Percentiles rank a stretch among this genome's conserved stretches.
Conservation (phyloP, 2,888 invertebrate genomes). For the Harpalus rubripes region DNA sequence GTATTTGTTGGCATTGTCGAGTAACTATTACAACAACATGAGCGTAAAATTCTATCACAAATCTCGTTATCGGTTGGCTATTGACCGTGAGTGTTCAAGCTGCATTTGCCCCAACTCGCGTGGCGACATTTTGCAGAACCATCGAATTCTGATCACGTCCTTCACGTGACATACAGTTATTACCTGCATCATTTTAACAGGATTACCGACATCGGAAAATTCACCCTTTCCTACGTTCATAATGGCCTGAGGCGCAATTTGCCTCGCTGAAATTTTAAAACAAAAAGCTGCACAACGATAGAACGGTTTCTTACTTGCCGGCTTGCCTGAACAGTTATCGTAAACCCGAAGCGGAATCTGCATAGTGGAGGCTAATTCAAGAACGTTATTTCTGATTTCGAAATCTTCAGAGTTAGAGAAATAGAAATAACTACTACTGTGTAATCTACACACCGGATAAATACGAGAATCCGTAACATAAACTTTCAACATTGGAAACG, state of each 20-base stretch:
- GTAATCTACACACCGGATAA: too few species aligned
- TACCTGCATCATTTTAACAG: conserved; percentile 55
- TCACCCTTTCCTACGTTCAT: conserved; percentile 42
- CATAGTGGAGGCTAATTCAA: neutral
- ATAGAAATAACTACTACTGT: too few species aligned
- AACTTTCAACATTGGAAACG: too few species aligned
- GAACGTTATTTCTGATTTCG: too few species aligned
- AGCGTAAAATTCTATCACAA: conserved; percentile 17
- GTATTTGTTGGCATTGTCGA: neutral
- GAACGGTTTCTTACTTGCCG: conserved; percentile 26
- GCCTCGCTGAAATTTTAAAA: conserved; percentile 43
- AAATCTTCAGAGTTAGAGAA: too few species aligned
- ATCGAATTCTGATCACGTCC: conserved; percentile 62
- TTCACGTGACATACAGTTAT: conserved; percentile 55
- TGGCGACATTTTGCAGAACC: conserved; percentile 55
- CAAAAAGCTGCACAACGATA: conserved; percentile 42
- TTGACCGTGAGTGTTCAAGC: neutral
- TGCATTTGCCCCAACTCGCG: neutral
- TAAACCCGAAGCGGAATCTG: conserved; percentile 1
- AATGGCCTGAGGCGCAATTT: conserved; percentile 36
- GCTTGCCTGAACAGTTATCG: conserved; percentile 20
- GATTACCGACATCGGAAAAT: conserved; percentile 56
- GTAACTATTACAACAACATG: conserved; percentile 18
- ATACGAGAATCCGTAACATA: too few species aligned
- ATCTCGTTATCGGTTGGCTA: conserved; percentile 36